Evolutionary conservation across 2,113 vertebrate species (phyloP).

Genomic region (Cervus canadensis): DNA sequence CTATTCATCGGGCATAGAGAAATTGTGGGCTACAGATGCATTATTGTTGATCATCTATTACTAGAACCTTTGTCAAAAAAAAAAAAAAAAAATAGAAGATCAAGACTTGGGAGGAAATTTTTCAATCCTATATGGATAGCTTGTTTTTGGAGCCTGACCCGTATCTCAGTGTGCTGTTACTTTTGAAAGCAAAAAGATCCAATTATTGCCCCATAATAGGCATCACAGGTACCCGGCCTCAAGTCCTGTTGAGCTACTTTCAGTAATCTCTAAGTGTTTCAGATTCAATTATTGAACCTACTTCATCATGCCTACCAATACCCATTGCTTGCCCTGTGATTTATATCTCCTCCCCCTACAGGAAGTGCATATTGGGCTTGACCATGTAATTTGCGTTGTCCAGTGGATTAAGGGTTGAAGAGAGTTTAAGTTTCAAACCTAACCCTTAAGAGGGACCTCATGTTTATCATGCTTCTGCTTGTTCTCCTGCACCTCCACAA

Average conservation of each 20-base stretch:
- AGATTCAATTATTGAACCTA: not conserved
- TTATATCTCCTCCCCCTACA: not conserved
- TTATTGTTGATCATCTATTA: not conserved
- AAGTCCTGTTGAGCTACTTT: not conserved
- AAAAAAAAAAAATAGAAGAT: not conserved
- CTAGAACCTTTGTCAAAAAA: not conserved
- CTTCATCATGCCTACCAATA: not conserved
- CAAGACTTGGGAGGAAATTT: not conserved
- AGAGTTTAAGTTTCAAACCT: not conserved
- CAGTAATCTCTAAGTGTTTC: not conserved
- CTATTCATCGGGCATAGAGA: not conserved
- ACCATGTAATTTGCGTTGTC: not conserved
- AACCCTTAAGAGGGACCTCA: not conserved
- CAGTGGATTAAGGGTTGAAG: not conserved
- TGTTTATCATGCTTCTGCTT: not conserved
- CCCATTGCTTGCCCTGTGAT: not conserved
- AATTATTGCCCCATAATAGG: not conserved
- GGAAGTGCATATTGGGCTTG: not conserved
- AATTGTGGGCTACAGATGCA: not conserved
- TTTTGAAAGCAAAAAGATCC: not conserved
- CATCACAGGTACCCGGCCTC: not conserved
- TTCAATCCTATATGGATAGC: not conserved
- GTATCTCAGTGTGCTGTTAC: not conserved
- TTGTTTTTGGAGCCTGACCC: not conserved
- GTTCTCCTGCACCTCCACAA: not conserved